phyloP scores from a whole-genome alignment of 2,888 invertebrate genomes.

The Scaptomyza reducta region DNA sequence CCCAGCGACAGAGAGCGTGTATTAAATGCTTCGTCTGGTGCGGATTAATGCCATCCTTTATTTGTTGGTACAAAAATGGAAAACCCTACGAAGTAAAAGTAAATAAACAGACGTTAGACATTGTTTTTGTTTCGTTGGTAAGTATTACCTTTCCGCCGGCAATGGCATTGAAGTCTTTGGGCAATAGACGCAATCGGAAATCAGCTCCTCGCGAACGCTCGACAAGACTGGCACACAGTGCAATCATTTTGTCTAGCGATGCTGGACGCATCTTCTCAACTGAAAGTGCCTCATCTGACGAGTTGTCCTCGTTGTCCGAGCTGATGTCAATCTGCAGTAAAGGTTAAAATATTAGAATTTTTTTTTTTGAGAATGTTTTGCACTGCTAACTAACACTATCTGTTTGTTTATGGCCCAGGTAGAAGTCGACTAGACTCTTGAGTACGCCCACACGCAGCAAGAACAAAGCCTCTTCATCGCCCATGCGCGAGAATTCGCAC shows the following conservation, averaged over 20 bases:
- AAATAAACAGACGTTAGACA: constrained; percentile 29
- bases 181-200: constrained; percentile 89
- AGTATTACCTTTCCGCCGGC: constrained; percentile 91
- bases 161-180: constrained; percentile 92
- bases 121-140: constrained; percentile 17
- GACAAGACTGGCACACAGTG: constrained; percentile 93
- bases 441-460: constrained; percentile 94
- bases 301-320: constrained; percentile 85
- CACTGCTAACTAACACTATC: constrained; percentile 87
- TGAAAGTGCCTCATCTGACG: constrained; percentile 85
- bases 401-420: constrained; percentile 92
- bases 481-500: constrained; percentile 97
- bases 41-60: constrained; percentile 95
- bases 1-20: constrained; percentile 95
- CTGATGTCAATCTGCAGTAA: constrained; percentile 82
- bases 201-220: constrained; percentile 93
- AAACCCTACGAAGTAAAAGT: constrained; percentile 88
- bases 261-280: constrained; percentile 92
- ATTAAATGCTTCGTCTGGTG: constrained; percentile 96
- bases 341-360: not conserved
- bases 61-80: constrained; percentile 97
- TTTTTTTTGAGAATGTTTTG: not conserved
- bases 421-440: constrained; percentile 95
- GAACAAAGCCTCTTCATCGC: constrained; percentile 96
- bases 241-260: constrained; percentile 97